phyloP scores from a whole-genome alignment of 2,113 vertebrate species.

The Petromus typicus region DNA sequence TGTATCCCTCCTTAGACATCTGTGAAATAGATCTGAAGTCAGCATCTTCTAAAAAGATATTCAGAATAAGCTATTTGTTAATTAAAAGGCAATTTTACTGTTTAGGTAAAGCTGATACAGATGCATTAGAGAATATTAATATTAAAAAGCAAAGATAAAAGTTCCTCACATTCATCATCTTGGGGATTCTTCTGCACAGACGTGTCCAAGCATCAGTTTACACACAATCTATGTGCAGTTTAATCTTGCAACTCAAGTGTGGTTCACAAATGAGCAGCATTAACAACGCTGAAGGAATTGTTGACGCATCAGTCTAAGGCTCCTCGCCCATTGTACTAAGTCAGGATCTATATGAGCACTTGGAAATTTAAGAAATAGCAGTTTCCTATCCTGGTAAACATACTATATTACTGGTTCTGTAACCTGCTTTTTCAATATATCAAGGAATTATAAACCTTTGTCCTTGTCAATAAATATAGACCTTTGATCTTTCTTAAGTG shows the following conservation, averaged over 20 bases:
- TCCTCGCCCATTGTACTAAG: not conserved
- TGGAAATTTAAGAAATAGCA: not conserved
- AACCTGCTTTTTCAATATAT: not conserved
- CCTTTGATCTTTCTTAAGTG: not conserved
- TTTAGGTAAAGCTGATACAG: not conserved
- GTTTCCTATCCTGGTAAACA: not conserved
- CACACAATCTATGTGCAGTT: not conserved
- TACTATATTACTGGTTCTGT: not conserved
- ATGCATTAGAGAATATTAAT: not conserved
- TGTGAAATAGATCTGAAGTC: not conserved
- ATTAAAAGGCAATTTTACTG: not conserved
- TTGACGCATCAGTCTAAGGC: not conserved
- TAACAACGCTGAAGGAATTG: not conserved
- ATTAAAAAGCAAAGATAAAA: not conserved
- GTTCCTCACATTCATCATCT: not conserved
- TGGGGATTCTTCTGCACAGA: not conserved
- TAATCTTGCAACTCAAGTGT: not conserved
- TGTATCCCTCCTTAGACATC: not conserved
- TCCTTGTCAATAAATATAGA: not conserved
- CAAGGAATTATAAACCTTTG: not conserved
- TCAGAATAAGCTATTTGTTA: not conserved
- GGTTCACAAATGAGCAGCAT: not conserved
- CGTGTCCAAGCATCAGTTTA: not conserved
- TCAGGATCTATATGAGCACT: not conserved
- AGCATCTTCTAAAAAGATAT: slow-evolving; percentile 20